A percentile compares a stretch with the other conserved stretches of the same genome.
Evolutionary conservation across 2,113 vertebrate species (phyloP).

Genomic region (Panurus biarmicus): DNA sequence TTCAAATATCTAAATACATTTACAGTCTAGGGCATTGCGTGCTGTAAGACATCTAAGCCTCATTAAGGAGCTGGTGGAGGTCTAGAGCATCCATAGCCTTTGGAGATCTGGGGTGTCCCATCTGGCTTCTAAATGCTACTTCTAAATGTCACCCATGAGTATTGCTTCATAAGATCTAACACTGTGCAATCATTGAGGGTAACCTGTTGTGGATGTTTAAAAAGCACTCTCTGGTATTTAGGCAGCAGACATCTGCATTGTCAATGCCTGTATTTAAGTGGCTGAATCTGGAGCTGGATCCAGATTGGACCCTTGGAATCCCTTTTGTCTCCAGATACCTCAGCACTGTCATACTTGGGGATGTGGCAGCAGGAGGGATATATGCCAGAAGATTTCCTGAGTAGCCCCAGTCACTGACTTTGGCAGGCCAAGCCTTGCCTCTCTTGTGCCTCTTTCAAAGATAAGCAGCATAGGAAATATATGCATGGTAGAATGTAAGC

Average conservation of each 20-base stretch:
- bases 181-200: not conserved
- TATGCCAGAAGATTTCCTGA: not conserved
- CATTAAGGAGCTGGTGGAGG: not conserved
- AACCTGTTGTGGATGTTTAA: accelerated
- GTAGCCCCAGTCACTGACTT: not conserved
- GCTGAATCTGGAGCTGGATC: not conserved
- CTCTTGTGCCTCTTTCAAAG: not conserved
- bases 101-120: not conserved
- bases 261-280: not conserved
- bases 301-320: not conserved
- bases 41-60: not conserved
- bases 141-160: not conserved
- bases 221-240: not conserved
- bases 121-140: not conserved
- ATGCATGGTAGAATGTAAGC: not conserved
- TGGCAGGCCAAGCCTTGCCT: not conserved
- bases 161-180: not conserved
- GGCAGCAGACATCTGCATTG: not conserved
- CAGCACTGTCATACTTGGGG: not conserved
- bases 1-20: not conserved
- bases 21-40: not conserved
- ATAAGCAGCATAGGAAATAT: not conserved
- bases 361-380: not conserved
- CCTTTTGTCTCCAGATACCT: not conserved
- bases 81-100: not conserved